Conservation (phyloP, 2,797 vertebrate genomes). For the Apogon talboti region DNA sequence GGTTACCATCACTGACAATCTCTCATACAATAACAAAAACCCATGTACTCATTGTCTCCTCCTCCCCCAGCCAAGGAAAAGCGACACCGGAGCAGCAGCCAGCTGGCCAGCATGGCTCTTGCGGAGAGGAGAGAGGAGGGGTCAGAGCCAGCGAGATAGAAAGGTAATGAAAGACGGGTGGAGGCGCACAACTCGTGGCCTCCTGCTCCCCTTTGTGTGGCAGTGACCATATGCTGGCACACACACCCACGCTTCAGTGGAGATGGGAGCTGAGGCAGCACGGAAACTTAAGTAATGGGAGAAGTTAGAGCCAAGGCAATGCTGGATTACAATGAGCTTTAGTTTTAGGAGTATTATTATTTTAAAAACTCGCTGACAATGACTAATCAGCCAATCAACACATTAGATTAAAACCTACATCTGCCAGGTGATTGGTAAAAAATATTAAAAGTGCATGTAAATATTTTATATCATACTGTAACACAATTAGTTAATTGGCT, state of each 20-base stretch:
- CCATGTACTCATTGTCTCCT: constrained; percentile 46
- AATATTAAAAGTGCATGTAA: constrained; percentile 15
- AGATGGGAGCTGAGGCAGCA: constrained; percentile 64
- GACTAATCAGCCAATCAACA: constrained; percentile 21
- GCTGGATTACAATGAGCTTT: constrained; percentile 63
- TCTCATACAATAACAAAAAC: constrained; percentile 53
- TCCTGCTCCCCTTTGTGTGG: constrained; percentile 64
- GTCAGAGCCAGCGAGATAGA: constrained; percentile 74
- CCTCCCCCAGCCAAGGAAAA: constrained; percentile 67
- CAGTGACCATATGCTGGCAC: constrained; percentile 71
- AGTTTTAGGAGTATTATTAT: constrained; percentile 61
- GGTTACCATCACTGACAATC: constrained; percentile 36
- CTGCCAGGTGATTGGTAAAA: constrained; percentile 27
- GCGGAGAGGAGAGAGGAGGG: constrained; percentile 48
- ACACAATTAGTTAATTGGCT: constrained; percentile 56
- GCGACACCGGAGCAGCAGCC: constrained; percentile 78
- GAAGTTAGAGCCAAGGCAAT: constrained; percentile 61
- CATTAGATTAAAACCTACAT: constrained; percentile 28
- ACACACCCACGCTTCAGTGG: constrained; percentile 58
- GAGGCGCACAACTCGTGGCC: constrained; percentile 57
- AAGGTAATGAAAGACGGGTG: constrained; percentile 83
- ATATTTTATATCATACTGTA: constrained; percentile 49
- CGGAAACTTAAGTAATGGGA: constrained; percentile 81
- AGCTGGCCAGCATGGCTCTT: constrained; percentile 71
- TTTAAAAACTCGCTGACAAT: constrained; percentile 54